Evolutionary conservation across 2,888 invertebrate genomes (phyloP), one percentile per base, ranked within the genome.

Genomic region (Plagiodera versicolora): DNA sequence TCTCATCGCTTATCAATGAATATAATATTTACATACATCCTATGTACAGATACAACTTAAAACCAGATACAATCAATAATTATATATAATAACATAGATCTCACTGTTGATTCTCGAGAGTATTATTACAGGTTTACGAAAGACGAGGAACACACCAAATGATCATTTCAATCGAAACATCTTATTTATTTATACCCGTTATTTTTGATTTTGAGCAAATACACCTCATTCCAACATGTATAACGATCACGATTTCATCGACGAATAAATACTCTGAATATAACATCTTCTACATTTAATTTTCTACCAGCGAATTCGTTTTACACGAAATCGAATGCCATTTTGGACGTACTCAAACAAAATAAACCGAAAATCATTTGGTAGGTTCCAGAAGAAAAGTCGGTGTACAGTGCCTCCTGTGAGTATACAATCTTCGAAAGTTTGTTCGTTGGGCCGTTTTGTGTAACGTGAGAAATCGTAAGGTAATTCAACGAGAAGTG

Each of bases 1-100:
- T 76, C 75, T 75, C 77, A 78, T 76, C 72, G 74, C 73, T 75
- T 76, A 76, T 78, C 75, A 79, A 78, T 79, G 76, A 77, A 78
- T 79, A 78, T 78, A 77, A 77, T 79, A 77, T 78, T 77, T 81
- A 82, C 81, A 81, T 82, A 81, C 80, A 81, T 76, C 68, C 69
- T 81, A 80, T 81, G 77, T 81, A 81, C 79, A 81, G 74, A 73
- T 77, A 73, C 69, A 76, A 76, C 74, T 74, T 74, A 75, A 65
- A 71, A 65, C 67, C 64, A 72, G n/a, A 69, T 69, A 72, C 71
- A 74, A 72, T 73, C 67, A 53, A 44, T 53, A 53, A 44, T 44
- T 44, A 66, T 63, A 74, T 14, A 71, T 73, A 71, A 67, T 74
- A 75, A 72, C 70, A 73, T 67, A 65, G 72, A 73, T 73, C 70